Evolutionary conservation across 2,888 invertebrate species (phyloP), one percentile per base, ranked within the genome.

Genomic region (Hetaerina titia): DNA sequence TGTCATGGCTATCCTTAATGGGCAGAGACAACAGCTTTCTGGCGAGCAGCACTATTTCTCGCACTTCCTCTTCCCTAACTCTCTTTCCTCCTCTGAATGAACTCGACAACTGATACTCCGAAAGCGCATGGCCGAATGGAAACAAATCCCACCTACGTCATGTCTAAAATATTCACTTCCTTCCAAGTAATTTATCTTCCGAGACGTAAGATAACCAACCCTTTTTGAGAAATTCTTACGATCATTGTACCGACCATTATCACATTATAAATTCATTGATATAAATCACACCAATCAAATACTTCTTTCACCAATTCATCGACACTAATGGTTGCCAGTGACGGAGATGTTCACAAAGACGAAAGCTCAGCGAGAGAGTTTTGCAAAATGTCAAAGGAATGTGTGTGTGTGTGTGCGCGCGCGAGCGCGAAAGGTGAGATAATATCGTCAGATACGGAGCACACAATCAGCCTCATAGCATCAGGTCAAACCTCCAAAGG

Each of bases 381-480:
- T 31, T 22, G 81, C 13, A 31, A 69, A 81, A 81, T 81, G 31
- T 81, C 81, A 81, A 81, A 81, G 81, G 31, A 11, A 31, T 31
- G 81, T 31, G 81, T 81, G 81, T n/a, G 74, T 81, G 45, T 45
- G 45, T 45, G 45, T 4, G 4, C 45, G 45, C 45, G 45, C 45
- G 45, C 45, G 45, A 45, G 45, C 45, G 25, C 81, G 31, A 81
- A 81, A 81, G 81, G 81, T 81, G 81, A 81, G 81, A 81, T 81
- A 81, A 81, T 31, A 81, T 31, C 81, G 81, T 81, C 81, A 81
- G 81, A 81, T 81, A 81, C 81, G 81, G 31, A 81, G 81, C 81
- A 81, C 31, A 31, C 13, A 81, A 81, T 81, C 81, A 31, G 81
- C 31, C 25, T 74, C 81, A 31, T 11, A 7, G 81, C 81, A 81